phyloP scores from a whole-genome alignment of 1,140 invertebrate genomes.

The Zaprionus kolodkinae region DNA sequence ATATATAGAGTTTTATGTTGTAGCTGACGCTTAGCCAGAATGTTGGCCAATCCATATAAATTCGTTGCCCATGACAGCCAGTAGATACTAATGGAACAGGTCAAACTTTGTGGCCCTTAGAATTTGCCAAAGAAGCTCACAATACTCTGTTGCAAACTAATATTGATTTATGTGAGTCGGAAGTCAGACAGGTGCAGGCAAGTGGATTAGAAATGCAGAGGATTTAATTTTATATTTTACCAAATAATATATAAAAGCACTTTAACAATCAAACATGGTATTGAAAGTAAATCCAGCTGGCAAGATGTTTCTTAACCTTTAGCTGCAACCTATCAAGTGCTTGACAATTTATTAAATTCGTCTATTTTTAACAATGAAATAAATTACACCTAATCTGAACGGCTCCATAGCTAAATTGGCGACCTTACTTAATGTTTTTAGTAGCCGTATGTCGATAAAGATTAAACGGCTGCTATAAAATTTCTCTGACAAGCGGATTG shows the following conservation, averaged over 20 bases:
- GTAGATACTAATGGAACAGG: conserved; percentile 31
- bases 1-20: conserved; percentile 60
- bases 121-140: conserved; percentile 39
- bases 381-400: conserved; percentile 26
- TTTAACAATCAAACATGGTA: background rate
- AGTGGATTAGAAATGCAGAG: background rate
- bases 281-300: background rate
- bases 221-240: conserved; percentile 18
- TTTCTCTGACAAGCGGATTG: conserved; percentile 70
- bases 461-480: conserved; percentile 77
- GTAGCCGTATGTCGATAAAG: conserved; percentile 64
- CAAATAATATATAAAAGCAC: background rate
- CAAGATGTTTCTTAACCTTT: conserved; percentile 1
- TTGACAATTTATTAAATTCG: conserved; percentile 32
- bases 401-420: conserved; percentile 12
- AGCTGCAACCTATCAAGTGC: background rate
- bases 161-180: conserved; percentile 8
- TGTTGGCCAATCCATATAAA: conserved; percentile 65
- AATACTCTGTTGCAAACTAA: conserved; percentile 1
- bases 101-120: conserved; percentile 59
- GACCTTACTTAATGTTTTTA: conserved; percentile 15
- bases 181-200: background rate
- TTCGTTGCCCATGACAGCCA: conserved; percentile 35
- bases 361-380: conserved; percentile 41
- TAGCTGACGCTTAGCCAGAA: conserved; percentile 29